Conservation (phyloP, 1,140 invertebrate species). For the Drosophila aff. region DNA sequence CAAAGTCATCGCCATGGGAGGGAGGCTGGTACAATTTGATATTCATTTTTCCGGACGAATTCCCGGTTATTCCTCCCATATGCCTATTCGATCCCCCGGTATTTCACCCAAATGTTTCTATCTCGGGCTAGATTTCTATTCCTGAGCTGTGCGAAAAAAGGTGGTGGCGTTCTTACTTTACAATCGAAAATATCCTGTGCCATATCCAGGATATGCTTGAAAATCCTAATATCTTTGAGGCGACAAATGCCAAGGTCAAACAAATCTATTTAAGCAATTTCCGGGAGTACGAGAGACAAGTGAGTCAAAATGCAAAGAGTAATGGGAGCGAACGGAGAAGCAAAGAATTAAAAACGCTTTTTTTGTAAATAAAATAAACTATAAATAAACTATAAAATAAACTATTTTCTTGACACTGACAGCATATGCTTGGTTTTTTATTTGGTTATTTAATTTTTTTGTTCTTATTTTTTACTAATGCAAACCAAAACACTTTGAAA, state of each 20-base stretch:
- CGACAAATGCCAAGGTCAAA: not conserved
- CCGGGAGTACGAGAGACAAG: not conserved
- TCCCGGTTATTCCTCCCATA: not conserved
- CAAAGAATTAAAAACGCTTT: not conserved
- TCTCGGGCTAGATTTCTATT: not conserved
- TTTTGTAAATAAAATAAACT: too few relatives aligned
- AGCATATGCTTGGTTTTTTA: too few relatives aligned
- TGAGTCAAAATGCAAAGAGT: not conserved
- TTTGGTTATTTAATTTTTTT: too few relatives aligned
- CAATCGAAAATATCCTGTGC: not conserved
- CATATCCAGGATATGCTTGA: not conserved
- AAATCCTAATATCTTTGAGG: not conserved
- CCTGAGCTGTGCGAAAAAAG: not conserved
- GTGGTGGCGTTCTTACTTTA: not conserved
- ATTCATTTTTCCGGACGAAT: not conserved
- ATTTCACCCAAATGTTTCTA: not conserved
- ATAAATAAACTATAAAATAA: too few relatives aligned
- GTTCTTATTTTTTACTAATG: too few relatives aligned
- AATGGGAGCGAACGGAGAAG: not conserved
- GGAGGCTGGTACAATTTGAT: not conserved
- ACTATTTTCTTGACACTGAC: too few relatives aligned
- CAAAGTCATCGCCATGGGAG: not conserved
- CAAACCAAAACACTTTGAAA: too few relatives aligned
- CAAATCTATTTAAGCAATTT: not conserved
- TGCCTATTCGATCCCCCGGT: not conserved